Conservation (phyloP, 2,888 invertebrate species). For the Apodemia duryi region DNA sequence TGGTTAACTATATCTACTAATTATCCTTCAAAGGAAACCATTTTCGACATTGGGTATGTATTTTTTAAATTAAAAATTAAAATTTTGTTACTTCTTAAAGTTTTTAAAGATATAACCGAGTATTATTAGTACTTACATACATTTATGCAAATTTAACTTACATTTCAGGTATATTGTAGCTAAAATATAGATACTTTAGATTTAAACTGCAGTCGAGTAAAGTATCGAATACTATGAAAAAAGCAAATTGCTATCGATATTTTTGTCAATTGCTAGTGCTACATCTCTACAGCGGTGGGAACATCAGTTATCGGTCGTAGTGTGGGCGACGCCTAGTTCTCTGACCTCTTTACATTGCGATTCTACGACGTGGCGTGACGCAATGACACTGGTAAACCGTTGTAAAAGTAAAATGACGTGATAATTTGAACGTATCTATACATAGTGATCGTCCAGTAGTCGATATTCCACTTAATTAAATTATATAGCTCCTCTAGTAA, state of each 20-base stretch:
- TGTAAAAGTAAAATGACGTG: constrained; percentile 4
- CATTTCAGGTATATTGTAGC: too few species aligned
- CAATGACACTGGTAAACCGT: constrained; percentile 20
- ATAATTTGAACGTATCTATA: neutral
- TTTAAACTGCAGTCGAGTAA: too few species aligned
- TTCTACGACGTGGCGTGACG: constrained; percentile 31
- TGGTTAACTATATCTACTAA: too few species aligned
- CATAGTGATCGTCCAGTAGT: neutral
- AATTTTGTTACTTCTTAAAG: too few species aligned
- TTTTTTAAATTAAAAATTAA: too few species aligned
- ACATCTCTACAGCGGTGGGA: constrained; percentile 29
- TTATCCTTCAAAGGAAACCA: too few species aligned
- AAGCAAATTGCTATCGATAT: neutral
- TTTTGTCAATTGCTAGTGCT: neutral
- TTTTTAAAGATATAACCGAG: too few species aligned
- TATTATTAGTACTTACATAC: too few species aligned
- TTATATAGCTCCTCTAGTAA: neutral
- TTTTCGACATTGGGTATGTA: too few species aligned
- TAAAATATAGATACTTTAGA: too few species aligned
- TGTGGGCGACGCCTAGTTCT: constrained; percentile 54
- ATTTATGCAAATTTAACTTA: too few species aligned
- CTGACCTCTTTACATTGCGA: constrained; percentile 53
- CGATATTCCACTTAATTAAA: neutral
- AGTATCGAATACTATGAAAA: too few species aligned
- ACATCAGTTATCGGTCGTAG: constrained; percentile 36